A percentile compares a stretch with the other conserved stretches of the same genome.
Conservation (phyloP, 35 echinoderm and acorn worm genomes). For the Stichopus chloronotus region DNA sequence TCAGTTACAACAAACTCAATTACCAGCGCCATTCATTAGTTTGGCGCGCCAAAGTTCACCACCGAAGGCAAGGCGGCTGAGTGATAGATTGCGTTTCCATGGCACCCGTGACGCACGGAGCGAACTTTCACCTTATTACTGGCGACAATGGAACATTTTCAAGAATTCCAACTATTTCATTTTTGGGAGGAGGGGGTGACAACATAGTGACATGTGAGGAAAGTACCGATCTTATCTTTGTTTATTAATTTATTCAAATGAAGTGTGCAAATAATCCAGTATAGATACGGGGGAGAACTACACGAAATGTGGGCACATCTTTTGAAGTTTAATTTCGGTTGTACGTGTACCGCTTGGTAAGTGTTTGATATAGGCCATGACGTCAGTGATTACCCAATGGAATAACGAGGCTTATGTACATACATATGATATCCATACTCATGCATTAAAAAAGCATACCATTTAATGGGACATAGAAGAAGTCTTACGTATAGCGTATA, state of each 20-base stretch:
- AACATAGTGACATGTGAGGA: neutral
- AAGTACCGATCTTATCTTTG: neutral
- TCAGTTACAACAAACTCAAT: constrained; percentile 38
- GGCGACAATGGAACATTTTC: constrained; percentile 1
- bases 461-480: too few species aligned
- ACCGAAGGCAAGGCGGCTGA: constrained; percentile 17
- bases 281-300: neutral
- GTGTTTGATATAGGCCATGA: too few species aligned
- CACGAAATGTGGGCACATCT: neutral
- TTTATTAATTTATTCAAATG: neutral
- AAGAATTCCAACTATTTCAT: neutral
- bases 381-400: too few species aligned
- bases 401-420: too few species aligned
- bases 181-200: too few species aligned
- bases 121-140: constrained; percentile 36
- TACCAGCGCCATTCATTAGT: constrained; percentile 13
- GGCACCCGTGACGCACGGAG: constrained; percentile 1
- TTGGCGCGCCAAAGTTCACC: constrained; percentile 31
- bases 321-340: neutral
- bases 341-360: too few species aligned
- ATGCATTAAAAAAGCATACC: too few species aligned
- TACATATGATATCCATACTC: too few species aligned
- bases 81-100: constrained; percentile 37
- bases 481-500: too few species aligned
- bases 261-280: neutral